Conservation (phyloP, 2,797 vertebrate species). For the Darevskia nairensis region DNA sequence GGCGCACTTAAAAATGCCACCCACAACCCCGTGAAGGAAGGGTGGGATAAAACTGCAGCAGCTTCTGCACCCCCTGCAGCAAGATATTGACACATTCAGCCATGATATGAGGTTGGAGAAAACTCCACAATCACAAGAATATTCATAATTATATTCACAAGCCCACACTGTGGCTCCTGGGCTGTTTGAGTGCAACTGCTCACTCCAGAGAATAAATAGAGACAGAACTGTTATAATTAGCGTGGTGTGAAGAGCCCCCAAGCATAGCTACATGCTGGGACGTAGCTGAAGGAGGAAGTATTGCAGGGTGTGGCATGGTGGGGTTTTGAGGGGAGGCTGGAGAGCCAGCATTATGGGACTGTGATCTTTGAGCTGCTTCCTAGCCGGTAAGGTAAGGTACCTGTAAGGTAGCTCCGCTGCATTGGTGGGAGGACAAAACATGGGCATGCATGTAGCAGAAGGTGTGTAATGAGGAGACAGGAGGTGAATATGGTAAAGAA, state of each 20-base stretch:
- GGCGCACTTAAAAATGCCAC: background rate
- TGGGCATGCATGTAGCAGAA: too few species aligned
- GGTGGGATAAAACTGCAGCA: too few species aligned
- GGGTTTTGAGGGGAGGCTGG: background rate
- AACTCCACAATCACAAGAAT: background rate
- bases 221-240: background rate
- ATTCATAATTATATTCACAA: background rate
- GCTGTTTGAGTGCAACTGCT: background rate
- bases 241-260: background rate
- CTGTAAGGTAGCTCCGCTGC: background rate
- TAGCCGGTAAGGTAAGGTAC: too few species aligned
- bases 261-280: background rate
- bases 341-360: too few species aligned
- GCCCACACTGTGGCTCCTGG: background rate
- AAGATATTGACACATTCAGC: background rate
- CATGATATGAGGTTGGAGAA: background rate
- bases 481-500: too few species aligned
- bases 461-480: background rate
- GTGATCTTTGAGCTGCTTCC: background rate
- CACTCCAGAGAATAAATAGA: background rate
- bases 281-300: background rate
- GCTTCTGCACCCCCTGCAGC: background rate
- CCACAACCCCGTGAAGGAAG: background rate
- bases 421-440: background rate
- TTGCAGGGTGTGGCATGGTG: background rate